phyloP scores from a whole-genome alignment of 2,113 vertebrate species.

The Hypomesus transpacificus region DNA sequence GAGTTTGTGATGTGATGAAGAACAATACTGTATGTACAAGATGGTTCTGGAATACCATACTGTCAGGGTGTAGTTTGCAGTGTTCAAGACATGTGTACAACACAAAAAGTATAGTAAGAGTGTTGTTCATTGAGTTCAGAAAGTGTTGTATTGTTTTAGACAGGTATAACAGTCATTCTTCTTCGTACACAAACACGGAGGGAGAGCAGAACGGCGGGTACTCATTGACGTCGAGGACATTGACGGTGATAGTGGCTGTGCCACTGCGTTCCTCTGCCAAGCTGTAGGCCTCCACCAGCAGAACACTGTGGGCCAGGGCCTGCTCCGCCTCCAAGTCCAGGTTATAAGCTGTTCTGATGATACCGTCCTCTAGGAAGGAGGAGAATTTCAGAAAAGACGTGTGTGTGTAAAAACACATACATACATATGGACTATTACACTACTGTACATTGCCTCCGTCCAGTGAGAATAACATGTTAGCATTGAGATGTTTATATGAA shows the following conservation, averaged over 20 bases:
- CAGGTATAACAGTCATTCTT: not conserved
- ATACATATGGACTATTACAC: not conserved
- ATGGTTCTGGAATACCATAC: too few species aligned
- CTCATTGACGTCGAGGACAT: constrained; percentile 35
- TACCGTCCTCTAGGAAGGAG: constrained; percentile 15
- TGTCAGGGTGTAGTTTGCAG: too few species aligned
- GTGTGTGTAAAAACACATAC: too few species aligned
- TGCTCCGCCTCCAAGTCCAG: constrained; percentile 28
- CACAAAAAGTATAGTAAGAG: not conserved
- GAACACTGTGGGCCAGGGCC: constrained; percentile 15
- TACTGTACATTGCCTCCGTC: not conserved
- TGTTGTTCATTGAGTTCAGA: too few species aligned
- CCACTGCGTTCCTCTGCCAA: constrained; percentile 11
- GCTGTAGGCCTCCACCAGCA: constrained; percentile 25
- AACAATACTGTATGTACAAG: too few species aligned
- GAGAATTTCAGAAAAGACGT: not conserved
- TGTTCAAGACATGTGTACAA: not conserved
- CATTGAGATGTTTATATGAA: not conserved
- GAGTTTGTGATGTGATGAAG: too few species aligned
- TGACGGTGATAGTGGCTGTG: constrained; percentile 26
- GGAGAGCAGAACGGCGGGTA: constrained; percentile 24
- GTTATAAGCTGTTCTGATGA: constrained; percentile 28
- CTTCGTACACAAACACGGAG: constrained; percentile 24
- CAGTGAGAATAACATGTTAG: not conserved
- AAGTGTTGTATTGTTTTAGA: too few species aligned